These are phyloP conservation scores for Mormyrus iriodes DNA, from an alignment of 2,113 vertebrate genomes.

Conservation along the genomic window DNA sequence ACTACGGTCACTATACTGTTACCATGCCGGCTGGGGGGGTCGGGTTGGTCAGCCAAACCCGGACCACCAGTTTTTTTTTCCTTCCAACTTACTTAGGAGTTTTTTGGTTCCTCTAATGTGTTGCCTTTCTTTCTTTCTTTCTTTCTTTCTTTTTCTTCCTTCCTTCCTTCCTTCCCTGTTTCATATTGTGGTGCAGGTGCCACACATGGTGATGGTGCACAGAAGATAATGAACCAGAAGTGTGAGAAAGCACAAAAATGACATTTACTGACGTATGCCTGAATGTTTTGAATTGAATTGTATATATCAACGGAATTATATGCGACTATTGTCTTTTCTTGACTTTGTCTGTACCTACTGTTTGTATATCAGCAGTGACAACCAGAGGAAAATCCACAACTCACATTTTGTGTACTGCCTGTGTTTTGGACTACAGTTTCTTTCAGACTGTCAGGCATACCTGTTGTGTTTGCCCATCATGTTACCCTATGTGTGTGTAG, in stretches of 20 bases:
- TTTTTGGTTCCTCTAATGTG: not conserved
- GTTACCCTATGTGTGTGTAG: not conserved
- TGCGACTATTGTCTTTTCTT: not conserved
- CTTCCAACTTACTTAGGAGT: not conserved
- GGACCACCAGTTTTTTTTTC: not conserved
- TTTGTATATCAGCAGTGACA: not conserved
- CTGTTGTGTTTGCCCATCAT: not conserved
- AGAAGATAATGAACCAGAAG: not conserved
- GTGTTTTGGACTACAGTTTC: not conserved
- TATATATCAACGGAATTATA: not conserved
- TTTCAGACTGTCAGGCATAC: not conserved
- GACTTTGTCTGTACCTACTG: not conserved
- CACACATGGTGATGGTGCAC: not conserved
- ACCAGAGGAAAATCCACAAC: not conserved
- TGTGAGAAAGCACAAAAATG: not conserved
- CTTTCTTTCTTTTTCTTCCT: not conserved
- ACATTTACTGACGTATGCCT: not conserved
- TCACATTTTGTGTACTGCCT: not conserved
- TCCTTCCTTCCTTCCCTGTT: not conserved
- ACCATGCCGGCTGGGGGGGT: not conserved
- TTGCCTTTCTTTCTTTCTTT: not conserved
- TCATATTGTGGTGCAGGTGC: not conserved
- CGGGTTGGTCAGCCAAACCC: not conserved
- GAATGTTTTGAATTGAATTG: not conserved
- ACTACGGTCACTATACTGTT: not conserved